These are phyloP conservation scores for Fabriciana adippe DNA, from an alignment of 2,888 invertebrate genomes.

Conservation along the genomic window DNA sequence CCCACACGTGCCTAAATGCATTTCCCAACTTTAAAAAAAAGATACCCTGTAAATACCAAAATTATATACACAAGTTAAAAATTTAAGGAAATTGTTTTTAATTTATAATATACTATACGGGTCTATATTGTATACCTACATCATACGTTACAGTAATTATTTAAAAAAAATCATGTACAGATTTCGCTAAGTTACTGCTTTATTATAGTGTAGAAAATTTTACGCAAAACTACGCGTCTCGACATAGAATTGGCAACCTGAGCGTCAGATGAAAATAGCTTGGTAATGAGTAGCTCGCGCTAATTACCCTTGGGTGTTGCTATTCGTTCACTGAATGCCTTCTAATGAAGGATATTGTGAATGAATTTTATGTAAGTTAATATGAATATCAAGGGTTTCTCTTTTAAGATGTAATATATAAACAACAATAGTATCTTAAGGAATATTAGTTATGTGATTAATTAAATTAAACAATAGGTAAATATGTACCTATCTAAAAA, in stretches of 20 bases:
- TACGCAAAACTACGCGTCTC: slow-evolving; percentile 18
- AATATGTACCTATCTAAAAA: no score
- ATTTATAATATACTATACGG: not conserved
- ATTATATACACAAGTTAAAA: not conserved
- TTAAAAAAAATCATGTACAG: no score
- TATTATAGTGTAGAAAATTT: not conserved
- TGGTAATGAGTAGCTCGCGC: slow-evolving; percentile 74
- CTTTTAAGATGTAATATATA: not conserved
- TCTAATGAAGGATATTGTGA: slow-evolving; percentile 31
- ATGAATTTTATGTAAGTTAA: slow-evolving; percentile 13
- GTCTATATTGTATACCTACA: no score
- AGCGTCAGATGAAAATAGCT: slow-evolving; percentile 69
- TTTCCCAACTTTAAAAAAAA: no score
- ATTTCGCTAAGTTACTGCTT: no score
- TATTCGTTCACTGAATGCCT: slow-evolving; percentile 29
- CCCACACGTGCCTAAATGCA: no score
- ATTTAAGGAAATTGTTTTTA: not conserved
- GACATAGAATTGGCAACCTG: slow-evolving; percentile 47
- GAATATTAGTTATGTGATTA: no score
- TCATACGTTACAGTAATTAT: no score
- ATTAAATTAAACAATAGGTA: no score
- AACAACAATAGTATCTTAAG: no score
- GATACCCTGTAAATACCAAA: not conserved
- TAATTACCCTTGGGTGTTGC: slow-evolving; percentile 54
- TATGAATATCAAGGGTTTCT: not conserved